Conservation (phyloP, 2,113 vertebrate genomes). For the Hippocampus abdominalis region DNA sequence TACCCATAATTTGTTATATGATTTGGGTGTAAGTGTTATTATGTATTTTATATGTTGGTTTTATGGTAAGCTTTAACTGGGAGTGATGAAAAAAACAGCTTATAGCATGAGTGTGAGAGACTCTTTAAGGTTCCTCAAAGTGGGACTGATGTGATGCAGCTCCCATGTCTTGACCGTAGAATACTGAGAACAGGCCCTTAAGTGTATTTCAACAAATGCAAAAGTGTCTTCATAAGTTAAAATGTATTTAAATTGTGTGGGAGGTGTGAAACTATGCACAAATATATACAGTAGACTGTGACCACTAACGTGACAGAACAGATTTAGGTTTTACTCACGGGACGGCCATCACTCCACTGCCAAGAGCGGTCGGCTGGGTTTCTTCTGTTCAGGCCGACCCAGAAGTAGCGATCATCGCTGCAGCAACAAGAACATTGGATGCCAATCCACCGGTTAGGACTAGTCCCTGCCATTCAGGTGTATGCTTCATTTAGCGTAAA, state of each 20-base stretch:
- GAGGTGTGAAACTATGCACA: too few species aligned
- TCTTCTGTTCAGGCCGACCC: conserved; percentile 92
- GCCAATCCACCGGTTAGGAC: not conserved
- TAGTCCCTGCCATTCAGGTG: not conserved
- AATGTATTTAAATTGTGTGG: too few species aligned
- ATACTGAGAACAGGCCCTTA: too few species aligned
- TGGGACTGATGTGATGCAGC: not conserved
- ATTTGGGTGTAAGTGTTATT: too few species aligned
- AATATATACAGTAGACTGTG: too few species aligned
- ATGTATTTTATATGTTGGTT: too few species aligned
- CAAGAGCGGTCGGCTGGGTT: conserved; percentile 84
- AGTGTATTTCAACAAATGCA: not conserved
- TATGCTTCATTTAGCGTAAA: not conserved
- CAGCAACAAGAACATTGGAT: conserved; percentile 5
- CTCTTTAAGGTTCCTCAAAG: not conserved
- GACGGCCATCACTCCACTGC: conserved; percentile 88
- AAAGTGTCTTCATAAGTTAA: not conserved
- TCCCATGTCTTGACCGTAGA: too few species aligned
- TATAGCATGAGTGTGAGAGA: too few species aligned
- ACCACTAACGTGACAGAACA: not conserved
- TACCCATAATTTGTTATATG: too few species aligned
- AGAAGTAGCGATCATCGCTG: conserved; percentile 84
- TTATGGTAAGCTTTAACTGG: too few species aligned
- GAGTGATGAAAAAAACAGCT: too few species aligned
- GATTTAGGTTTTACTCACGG: conserved; percentile 73